Evolutionary conservation across 2,888 invertebrate genomes (phyloP), one percentile per base, ranked within the genome.

Genomic region (Lasioglossum leucozonium): DNA sequence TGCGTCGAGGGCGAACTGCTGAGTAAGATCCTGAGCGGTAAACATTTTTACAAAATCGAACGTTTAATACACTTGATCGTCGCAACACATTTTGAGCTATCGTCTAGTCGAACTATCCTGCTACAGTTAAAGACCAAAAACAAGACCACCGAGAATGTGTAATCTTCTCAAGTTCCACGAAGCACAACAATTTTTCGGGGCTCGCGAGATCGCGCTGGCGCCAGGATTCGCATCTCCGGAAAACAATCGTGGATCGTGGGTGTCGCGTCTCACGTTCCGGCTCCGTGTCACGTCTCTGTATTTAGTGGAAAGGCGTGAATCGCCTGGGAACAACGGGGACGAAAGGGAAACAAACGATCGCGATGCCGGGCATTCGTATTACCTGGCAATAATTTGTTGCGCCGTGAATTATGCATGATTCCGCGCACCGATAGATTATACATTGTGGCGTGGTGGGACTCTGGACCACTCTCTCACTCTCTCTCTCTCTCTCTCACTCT

Each of bases 341-440:
- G 26, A 30, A 58, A 16, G 4, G 34, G 76, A 34, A 26, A n/a
- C n/a, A 55, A n/a, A 51, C 22, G 10, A 51, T 51, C 77, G 47
- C 55, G 51, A 42, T 69, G 78, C 69, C 72, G 42, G 47, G 55
- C 75, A 77, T 82, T 90, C 79, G 81, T 83, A 85, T 84, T 82
- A 82, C 72, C 26, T 30, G 51, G 67, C 69, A 77, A 87, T 90
- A 89, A 90, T 90, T 90, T 81, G 86, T 82, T 79, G 72, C 78
- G 13, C 67, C 44, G 74, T 89, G 90, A 90, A 89, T 90, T 84
- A 90, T 87, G 81, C 80, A 85, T 81, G 85, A 84, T 71, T 72
- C 83, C 42, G 67, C 47, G 74, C 77, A n/a, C 84, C 81, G 34
- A 85, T 89, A 86, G 87, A 90, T 89, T 87, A 86, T 82, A 79